Evolutionary conservation across 2,888 invertebrate genomes (phyloP).

Genomic region (Melanostoma scalare): DNA sequence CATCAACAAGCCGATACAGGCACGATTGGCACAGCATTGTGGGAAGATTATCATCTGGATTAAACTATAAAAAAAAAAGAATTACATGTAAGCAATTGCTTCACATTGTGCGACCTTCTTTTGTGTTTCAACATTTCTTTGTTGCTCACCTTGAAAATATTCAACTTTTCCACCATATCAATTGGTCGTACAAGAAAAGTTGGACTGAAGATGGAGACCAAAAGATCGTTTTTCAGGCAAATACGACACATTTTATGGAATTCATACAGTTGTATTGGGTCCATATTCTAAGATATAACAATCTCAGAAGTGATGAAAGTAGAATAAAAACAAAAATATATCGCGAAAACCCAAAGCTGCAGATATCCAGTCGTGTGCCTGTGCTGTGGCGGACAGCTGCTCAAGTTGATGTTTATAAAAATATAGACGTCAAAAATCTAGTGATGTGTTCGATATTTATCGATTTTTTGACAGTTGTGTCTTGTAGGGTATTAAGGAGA

Average conservation of each 20-base stretch:
- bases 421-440: slow-evolving; percentile 42
- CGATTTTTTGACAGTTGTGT: slow-evolving; percentile 16
- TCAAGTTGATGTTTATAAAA: slow-evolving; percentile 51
- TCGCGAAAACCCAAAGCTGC: slow-evolving; percentile 53
- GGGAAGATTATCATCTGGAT: slow-evolving; percentile 76
- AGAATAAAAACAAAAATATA: slow-evolving; percentile 45
- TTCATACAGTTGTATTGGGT: slow-evolving; percentile 67
- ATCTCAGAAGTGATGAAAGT: slow-evolving; percentile 4
- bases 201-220: slow-evolving; percentile 77
- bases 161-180: slow-evolving; percentile 77
- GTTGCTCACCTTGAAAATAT: slow-evolving; percentile 75
- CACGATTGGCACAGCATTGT: slow-evolving; percentile 78
- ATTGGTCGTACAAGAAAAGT: slow-evolving; percentile 77
- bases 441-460: slow-evolving; percentile 21
- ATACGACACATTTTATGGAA: slow-evolving; percentile 78
- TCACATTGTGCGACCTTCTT: slow-evolving; percentile 56
- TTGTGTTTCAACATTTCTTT: slow-evolving; percentile 65
- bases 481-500: neutral
- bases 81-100: slow-evolving; percentile 46
- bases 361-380: slow-evolving; percentile 43
- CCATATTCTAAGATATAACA: slow-evolving; percentile 49
- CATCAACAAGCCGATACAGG: slow-evolving; percentile 77
- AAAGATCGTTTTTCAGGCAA: slow-evolving; percentile 77
- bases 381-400: slow-evolving; percentile 61
- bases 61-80: slow-evolving; percentile 66